A percentile compares a stretch with the other conserved stretches of the same genome.
Conservation (phyloP, 2,797 vertebrate genomes). For the Urophycis tenuis region DNA sequence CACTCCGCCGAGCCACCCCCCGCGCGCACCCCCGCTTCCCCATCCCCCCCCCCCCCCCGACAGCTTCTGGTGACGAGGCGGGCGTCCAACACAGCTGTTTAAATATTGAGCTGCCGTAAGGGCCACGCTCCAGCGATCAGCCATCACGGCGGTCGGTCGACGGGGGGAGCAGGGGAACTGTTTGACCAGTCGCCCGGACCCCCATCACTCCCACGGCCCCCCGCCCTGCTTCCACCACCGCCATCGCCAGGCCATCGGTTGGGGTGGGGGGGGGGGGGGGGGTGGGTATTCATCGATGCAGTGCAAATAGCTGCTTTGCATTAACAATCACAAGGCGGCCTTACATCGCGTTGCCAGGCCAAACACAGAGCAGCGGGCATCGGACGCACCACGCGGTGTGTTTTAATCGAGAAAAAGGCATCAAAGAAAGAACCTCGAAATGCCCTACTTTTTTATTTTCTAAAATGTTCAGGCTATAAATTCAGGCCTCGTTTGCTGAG, state of each 20-base stretch:
- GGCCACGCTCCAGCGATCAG: conserved; percentile 47
- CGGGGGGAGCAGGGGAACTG: conserved; percentile 39
- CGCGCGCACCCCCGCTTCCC: too few relatives aligned
- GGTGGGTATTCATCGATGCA: conserved; percentile 36
- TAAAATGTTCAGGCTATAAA: neutral
- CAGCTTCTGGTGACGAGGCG: conserved; percentile 36
- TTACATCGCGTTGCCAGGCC: neutral
- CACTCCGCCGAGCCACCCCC: too few relatives aligned
- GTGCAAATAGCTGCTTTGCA: conserved; percentile 36
- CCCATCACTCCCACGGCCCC: conserved; percentile 24
- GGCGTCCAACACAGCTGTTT: conserved; percentile 66
- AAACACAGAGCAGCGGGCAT: neutral
- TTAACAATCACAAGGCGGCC: conserved; percentile 47
- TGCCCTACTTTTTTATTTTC: neutral
- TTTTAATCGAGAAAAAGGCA: neutral
- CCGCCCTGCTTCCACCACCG: conserved; percentile 7
- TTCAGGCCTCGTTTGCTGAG: neutral
- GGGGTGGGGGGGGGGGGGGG: too few relatives aligned
- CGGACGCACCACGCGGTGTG: neutral
- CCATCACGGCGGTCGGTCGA: conserved; percentile 40
- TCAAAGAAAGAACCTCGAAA: neutral
- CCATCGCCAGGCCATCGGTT: neutral
- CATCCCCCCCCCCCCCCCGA: neutral
- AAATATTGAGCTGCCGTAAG: conserved; percentile 55
- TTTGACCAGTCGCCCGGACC: conserved; percentile 49